Percentiles rank a stretch among this genome's conserved stretches.
Evolutionary conservation across 2,797 vertebrate species (phyloP).

Genomic region (Threskiornis aethiopicus): DNA sequence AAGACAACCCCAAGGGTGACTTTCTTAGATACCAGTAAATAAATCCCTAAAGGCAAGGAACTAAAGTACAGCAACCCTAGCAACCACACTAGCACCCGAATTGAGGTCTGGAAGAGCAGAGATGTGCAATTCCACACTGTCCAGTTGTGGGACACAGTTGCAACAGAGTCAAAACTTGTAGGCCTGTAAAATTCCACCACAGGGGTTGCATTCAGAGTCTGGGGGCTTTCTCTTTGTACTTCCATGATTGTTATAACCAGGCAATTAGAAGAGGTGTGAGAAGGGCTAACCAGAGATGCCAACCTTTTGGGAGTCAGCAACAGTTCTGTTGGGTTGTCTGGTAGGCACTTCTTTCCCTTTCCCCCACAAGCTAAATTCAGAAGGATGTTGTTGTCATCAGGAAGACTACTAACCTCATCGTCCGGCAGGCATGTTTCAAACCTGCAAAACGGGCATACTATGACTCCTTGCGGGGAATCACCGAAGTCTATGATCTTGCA

Average conservation of each 20-base stretch:
- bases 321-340: slow-evolving; percentile 83
- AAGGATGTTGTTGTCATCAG: slow-evolving; percentile 90
- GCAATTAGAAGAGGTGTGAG: slow-evolving; percentile 85
- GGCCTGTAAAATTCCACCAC: slow-evolving; percentile 81
- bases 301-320: slow-evolving; percentile 86
- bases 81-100: slow-evolving; percentile 89
- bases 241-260: slow-evolving; percentile 96
- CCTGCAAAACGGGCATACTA: slow-evolving; percentile 94
- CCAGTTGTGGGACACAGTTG: slow-evolving; percentile 85
- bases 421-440: slow-evolving; percentile 84
- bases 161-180: slow-evolving; percentile 88
- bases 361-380: slow-evolving; percentile 82
- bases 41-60: slow-evolving; percentile 93
- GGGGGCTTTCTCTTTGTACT: slow-evolving; percentile 80
- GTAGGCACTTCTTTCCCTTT: slow-evolving; percentile 83
- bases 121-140: slow-evolving; percentile 91
- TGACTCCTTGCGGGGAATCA: slow-evolving; percentile 82
- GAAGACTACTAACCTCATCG: slow-evolving; percentile 83
- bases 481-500: slow-evolving; percentile 89
- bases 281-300: slow-evolving; percentile 83
- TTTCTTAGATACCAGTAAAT: slow-evolving; percentile 93
- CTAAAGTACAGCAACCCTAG: slow-evolving; percentile 93
- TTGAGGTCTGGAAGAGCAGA: slow-evolving; percentile 88
- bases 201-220: slow-evolving; percentile 71
- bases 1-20: slow-evolving; percentile 89